A percentile compares a stretch with the other conserved stretches of the same genome.
Conservation (phyloP, 2,888 invertebrate genomes). For the Dasysyrphus albostriatus region DNA sequence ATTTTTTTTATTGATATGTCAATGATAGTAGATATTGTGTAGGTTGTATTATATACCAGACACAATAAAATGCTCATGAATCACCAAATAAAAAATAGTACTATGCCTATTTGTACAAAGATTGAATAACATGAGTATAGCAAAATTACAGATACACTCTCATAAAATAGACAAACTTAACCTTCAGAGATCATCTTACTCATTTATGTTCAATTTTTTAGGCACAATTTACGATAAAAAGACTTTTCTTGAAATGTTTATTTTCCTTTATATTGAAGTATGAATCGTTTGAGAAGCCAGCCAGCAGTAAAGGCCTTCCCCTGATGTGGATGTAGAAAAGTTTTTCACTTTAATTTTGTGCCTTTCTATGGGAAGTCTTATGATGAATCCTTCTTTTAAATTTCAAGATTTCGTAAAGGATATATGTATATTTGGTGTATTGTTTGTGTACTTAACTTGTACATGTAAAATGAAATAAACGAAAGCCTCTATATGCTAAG, state of each 20-base stretch:
- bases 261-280: neutral
- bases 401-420: too few species aligned
- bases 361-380: too few species aligned
- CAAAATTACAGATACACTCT: neutral
- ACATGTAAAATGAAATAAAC: too few species aligned
- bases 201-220: neutral
- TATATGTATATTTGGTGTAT: too few species aligned
- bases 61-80: constrained; percentile 6
- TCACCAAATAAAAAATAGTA: neutral
- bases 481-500: too few species aligned
- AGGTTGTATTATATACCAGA: neutral
- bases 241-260: neutral
- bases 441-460: too few species aligned
- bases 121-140: too few species aligned
- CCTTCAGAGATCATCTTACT: neutral
- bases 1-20: constrained; percentile 25
- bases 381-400: too few species aligned
- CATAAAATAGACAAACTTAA: neutral
- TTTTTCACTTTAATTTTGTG: too few species aligned
- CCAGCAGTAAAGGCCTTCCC: neutral
- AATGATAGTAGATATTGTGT: constrained; percentile 3
- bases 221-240: neutral
- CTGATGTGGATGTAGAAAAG: too few species aligned
- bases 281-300: neutral
- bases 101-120: too few species aligned